These are phyloP conservation scores for Hyppa rectilinea DNA, from an alignment of 2,888 invertebrate species.

Conservation along the genomic window DNA sequence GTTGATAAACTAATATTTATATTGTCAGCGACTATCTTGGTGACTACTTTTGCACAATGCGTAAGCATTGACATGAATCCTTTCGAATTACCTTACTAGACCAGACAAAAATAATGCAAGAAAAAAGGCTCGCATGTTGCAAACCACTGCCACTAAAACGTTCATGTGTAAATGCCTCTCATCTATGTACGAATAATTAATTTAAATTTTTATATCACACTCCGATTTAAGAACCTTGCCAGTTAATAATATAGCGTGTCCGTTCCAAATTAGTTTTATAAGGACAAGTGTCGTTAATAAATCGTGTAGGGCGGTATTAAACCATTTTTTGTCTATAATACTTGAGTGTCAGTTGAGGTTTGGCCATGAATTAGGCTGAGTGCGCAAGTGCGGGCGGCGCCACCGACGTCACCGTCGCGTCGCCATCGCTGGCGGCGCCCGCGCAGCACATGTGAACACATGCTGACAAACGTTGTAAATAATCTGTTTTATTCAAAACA, in stretches of 20 bases:
- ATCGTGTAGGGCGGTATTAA: slow-evolving; percentile 61
- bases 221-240: slow-evolving; percentile 33
- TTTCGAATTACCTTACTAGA: slow-evolving; percentile 3
- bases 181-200: slow-evolving; percentile 34
- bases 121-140: slow-evolving; percentile 16
- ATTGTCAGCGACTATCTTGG: background rate
- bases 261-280: slow-evolving; percentile 53
- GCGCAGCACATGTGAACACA: slow-evolving; percentile 79
- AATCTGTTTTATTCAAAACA: slow-evolving; percentile 75
- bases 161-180: slow-evolving; percentile 16
- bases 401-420: slow-evolving; percentile 71
- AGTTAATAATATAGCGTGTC: slow-evolving; percentile 45
- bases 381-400: slow-evolving; percentile 74
- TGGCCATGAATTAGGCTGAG: slow-evolving; percentile 73
- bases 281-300: slow-evolving; percentile 60
- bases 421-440: slow-evolving; percentile 76
- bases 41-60: background rate
- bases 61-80: background rate
- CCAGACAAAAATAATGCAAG: background rate
- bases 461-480: slow-evolving; percentile 77
- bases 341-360: slow-evolving; percentile 60
- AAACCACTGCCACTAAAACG: slow-evolving; percentile 18
- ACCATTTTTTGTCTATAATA: slow-evolving; percentile 67
- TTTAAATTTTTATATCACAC: slow-evolving; percentile 25
- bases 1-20: slow-evolving; percentile 9